A percentile compares a stretch with the other conserved stretches of the same genome.
Evolutionary conservation across 2,888 invertebrate species (phyloP).

Genomic region (Drosophila kambysellisi): DNA sequence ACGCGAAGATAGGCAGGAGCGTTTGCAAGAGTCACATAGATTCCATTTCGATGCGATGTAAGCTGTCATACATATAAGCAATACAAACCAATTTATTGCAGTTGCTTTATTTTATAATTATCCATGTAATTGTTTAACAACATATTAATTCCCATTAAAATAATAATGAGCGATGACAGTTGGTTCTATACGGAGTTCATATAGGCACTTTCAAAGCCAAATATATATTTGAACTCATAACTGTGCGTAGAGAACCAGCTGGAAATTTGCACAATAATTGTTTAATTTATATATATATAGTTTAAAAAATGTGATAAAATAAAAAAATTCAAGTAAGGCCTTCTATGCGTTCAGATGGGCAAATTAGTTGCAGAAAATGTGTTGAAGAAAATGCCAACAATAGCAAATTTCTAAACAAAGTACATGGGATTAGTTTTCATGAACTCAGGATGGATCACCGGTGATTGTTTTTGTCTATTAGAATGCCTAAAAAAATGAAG

Average conservation of each 20-base stretch:
- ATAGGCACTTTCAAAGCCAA: conserved; percentile 8
- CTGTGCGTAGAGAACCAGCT: conserved; percentile 21
- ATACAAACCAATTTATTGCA: conserved; percentile 27
- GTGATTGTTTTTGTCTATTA: conserved; percentile 81
- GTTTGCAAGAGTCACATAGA: conserved; percentile 91
- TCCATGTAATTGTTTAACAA: conserved; percentile 32
- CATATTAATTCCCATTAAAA: conserved; percentile 19
- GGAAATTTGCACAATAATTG: conserved; percentile 24
- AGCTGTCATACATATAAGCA: conserved; percentile 23
- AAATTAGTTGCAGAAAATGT: not conserved
- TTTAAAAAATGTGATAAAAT: conserved; percentile 67
- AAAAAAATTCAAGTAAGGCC: conserved; percentile 32
- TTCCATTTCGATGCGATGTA: conserved; percentile 96
- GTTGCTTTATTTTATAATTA: conserved; percentile 44
- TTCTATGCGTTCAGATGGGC: not conserved
- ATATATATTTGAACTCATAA: not conserved
- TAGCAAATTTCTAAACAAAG: conserved; percentile 87
- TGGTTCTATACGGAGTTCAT: conserved; percentile 18
- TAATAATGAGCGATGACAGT: not conserved
- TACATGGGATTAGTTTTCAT: conserved; percentile 88
- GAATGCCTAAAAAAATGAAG: not conserved
- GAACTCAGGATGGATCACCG: conserved; percentile 87
- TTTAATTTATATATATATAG: conserved; percentile 36
- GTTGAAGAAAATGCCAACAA: not conserved
- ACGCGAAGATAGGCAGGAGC: conserved; percentile 92